Percentiles rank a stretch among this genome's conserved stretches.
These are phyloP conservation scores for Apogon hyalosoma DNA, from an alignment of 2,797 vertebrate genomes.

Conservation along the genomic window DNA sequence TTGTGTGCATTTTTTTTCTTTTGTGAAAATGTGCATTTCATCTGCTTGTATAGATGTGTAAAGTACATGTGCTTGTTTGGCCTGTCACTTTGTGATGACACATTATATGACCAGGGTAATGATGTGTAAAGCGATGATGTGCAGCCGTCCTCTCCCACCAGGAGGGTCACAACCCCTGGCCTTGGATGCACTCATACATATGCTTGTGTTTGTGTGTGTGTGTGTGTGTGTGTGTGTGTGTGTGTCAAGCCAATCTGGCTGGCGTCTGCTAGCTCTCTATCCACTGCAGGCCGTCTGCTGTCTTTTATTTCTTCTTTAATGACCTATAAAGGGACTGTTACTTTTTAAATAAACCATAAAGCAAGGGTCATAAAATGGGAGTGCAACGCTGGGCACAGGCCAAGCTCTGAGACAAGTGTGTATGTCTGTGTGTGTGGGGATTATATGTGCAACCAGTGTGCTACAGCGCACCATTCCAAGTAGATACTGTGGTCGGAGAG, in stretches of 20 bases:
- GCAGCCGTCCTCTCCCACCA: constrained; percentile 39
- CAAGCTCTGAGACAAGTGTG: constrained; percentile 68
- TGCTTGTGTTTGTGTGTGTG: constrained; percentile 32
- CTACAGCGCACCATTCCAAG: constrained; percentile 39
- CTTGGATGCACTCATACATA: constrained; percentile 61
- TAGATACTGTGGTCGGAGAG: constrained; percentile 48
- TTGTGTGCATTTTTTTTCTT: constrained; percentile 7
- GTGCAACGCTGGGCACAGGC: constrained; percentile 79
- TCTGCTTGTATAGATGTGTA: background rate
- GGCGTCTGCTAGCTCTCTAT: constrained; percentile 73
- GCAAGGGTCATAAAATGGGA: constrained; percentile 82
- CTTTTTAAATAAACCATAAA: constrained; percentile 89
- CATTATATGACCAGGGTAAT: constrained; percentile 37
- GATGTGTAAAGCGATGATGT: constrained; percentile 61
- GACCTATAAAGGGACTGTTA: constrained; percentile 87
- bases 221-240: constrained; percentile 31
- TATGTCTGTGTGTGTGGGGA: constrained; percentile 28
- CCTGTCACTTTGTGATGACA: constrained; percentile 1
- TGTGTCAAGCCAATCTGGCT: constrained; percentile 66
- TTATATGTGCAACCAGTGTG: constrained; percentile 52
- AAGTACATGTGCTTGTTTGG: constrained; percentile 13
- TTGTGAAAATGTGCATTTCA: constrained; percentile 11
- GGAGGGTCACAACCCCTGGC: constrained; percentile 63
- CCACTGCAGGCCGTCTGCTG: constrained; percentile 75
- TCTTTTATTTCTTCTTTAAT: constrained; percentile 85